Conservation (phyloP, 2,113 vertebrate species). For the Strix uralensis region DNA sequence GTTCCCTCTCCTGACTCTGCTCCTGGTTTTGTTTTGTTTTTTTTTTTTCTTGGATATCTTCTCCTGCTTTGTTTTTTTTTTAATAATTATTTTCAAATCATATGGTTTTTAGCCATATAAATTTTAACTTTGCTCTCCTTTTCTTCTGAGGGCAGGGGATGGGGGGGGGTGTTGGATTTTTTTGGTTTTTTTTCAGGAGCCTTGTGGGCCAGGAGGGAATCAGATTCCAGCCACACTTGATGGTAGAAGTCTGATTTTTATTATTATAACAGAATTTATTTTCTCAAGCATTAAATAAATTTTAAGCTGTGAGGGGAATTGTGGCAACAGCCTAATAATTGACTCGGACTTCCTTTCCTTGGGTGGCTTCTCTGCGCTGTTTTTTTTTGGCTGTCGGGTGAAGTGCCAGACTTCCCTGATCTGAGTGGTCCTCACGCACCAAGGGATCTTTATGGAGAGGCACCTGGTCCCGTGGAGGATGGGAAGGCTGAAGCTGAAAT, state of each 20-base stretch:
- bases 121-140: constrained; percentile 24
- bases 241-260: constrained; percentile 47
- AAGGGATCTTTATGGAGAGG: background rate
- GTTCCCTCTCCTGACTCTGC: background rate
- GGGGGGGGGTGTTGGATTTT: background rate
- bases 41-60: background rate
- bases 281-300: constrained; percentile 52
- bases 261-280: constrained; percentile 37
- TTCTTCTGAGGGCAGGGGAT: constrained; percentile 8
- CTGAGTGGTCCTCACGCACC: rapidly evolving
- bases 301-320: constrained; percentile 36
- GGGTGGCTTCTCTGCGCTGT: constrained; percentile 1
- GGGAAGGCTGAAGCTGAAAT: constrained; percentile 29
- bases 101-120: constrained; percentile 32
- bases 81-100: background rate
- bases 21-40: background rate
- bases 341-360: constrained; percentile 36
- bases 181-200: constrained; percentile 1
- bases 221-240: constrained; percentile 26
- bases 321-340: background rate
- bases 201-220: background rate
- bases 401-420: constrained; percentile 13
- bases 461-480: background rate
- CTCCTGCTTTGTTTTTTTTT: background rate
- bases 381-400: background rate